Conservation (phyloP, 2,797 vertebrate species). For the Coregonus suidteri region DNA sequence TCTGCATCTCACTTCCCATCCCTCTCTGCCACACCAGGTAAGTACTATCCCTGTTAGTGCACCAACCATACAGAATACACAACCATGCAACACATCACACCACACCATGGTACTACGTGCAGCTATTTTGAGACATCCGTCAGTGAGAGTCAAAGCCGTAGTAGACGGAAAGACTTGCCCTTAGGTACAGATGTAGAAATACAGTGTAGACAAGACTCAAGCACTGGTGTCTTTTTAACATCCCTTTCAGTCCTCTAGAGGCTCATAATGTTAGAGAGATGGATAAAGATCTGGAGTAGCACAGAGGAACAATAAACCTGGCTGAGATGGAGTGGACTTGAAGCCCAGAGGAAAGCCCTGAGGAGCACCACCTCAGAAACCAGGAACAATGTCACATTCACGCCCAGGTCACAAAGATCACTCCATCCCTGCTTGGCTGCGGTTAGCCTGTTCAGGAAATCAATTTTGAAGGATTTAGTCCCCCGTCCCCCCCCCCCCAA, state of each 20-base stretch:
- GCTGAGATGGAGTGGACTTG: conserved; percentile 12
- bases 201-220: not conserved
- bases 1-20: conserved; percentile 94
- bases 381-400: conserved; percentile 57
- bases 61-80: not conserved
- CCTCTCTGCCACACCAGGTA: conserved; percentile 94
- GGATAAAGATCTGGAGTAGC: not conserved
- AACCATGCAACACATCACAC: too few relatives aligned
- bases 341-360: conserved; percentile 40
- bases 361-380: conserved; percentile 41
- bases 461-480: conserved; percentile 30
- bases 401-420: conserved; percentile 29
- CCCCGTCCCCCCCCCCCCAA: not conserved
- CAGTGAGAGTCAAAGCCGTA: not conserved
- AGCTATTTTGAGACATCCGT: not conserved
- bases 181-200: not conserved
- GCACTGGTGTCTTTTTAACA: not conserved
- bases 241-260: not conserved
- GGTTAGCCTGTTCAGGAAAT: conserved; percentile 50
- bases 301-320: conserved; percentile 21
- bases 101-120: not conserved
- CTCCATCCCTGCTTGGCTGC: conserved; percentile 29
- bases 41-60: conserved; percentile 27
- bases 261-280: not conserved
- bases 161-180: not conserved